Evolutionary conservation across 2,888 invertebrate species (phyloP), one percentile per base, ranked within the genome.

Genomic region (Melitaea athalia): DNA sequence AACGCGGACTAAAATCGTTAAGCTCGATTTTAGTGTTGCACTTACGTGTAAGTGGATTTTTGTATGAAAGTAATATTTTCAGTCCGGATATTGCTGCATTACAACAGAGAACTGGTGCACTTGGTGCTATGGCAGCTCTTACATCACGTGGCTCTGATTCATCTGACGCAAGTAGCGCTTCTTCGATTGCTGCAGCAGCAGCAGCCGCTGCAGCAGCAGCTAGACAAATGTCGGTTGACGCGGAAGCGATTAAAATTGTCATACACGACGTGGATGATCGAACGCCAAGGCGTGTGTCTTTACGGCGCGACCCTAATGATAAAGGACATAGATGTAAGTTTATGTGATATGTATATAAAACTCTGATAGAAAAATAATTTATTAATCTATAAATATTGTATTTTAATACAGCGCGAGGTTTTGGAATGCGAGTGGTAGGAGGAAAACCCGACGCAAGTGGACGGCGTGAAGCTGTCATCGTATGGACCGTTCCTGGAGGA

Each of bases 351-450:
- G n/a, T n/a, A n/a, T 11, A 10, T 11, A n/a, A 49, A 49, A 49
- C 5, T 6, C 6, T 4, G n/a, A 49, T 45, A 14, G 45, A 24
- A 24, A 24, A 24, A 24, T 24, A 24, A 24, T 49, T n/a, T n/a
- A n/a, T 49, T n/a, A 10, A 8, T 7, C 38, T 15, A 0, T 5
- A 15, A n/a, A 8, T 50, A 8, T n/a, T 10, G 24, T 57, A 10
- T 15, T 7, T 38, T 0, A 38, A 55, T 55, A 17, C 88, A 96
- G 97, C 97, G 74, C 95, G 97, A 76, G 98, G 98, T 68, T 97
- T 98, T 82, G 98, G 98, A 45, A 97, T 99, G 97, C 94, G 98
- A 73, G 97, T 98, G 38, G 98, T 98, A 59, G 98, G 98, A 17
- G 98, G 98, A 42, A 98, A 98, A 87, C 95, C 96, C 43, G 96